phyloP scores from a whole-genome alignment of 2,797 vertebrate genomes.

The Catostomus latipinnis region DNA sequence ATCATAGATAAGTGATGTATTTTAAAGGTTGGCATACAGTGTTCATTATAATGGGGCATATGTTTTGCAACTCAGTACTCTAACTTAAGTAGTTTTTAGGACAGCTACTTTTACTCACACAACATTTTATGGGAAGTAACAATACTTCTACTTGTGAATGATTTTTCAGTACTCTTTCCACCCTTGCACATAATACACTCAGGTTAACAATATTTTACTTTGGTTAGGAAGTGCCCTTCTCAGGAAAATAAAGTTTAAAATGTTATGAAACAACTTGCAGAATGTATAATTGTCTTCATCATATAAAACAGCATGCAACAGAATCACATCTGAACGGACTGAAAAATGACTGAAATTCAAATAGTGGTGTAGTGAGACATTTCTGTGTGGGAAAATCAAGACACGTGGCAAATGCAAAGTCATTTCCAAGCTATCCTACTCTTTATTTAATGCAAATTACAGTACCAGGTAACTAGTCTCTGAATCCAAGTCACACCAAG shows the following conservation, averaged over 20 bases:
- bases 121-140: too few species aligned
- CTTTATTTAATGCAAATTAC: conserved; percentile 99
- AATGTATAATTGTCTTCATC: not conserved
- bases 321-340: not conserved
- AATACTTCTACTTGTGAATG: too few species aligned
- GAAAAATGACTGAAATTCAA: conserved; percentile 2
- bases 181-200: not conserved
- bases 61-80: too few species aligned
- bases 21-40: too few species aligned
- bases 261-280: not conserved
- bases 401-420: conserved; percentile 66
- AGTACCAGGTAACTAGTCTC: conserved; percentile 99
- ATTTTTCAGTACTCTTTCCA: too few species aligned
- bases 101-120: not conserved
- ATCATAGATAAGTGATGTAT: too few species aligned
- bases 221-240: conserved; percentile 11
- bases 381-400: not conserved
- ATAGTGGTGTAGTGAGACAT: too few species aligned
- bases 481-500: conserved; percentile 90
- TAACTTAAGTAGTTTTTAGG: too few species aligned
- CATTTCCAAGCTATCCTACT: conserved; percentile 99
- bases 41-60: too few species aligned
- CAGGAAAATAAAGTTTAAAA: conserved; percentile 51
- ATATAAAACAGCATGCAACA: too few species aligned
- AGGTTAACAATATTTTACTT: conserved; percentile 22